These are phyloP conservation scores for Amphiprion percula DNA, from an alignment of 2,113 vertebrate species.

Conservation along the genomic window DNA sequence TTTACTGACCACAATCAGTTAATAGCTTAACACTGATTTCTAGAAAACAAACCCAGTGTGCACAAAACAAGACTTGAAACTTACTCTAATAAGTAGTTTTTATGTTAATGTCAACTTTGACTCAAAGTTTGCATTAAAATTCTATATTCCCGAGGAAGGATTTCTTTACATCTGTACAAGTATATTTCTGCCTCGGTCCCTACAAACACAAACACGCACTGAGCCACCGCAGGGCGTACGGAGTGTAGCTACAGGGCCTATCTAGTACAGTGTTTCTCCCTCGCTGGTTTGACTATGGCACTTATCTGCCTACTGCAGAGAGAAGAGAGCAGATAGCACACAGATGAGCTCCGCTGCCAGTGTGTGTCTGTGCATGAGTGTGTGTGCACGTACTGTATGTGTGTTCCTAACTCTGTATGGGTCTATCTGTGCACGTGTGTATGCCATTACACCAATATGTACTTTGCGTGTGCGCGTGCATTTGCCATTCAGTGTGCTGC, in stretches of 20 bases:
- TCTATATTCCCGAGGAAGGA: not conserved
- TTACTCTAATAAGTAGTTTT: not conserved
- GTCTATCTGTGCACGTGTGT: slow-evolving; percentile 27
- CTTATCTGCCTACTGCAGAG: slow-evolving; percentile 83
- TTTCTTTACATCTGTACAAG: slow-evolving; percentile 40
- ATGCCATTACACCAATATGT: slow-evolving; percentile 42
- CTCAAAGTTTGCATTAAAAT: slow-evolving; percentile 8
- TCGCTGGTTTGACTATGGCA: slow-evolving; percentile 78
- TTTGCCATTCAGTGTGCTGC: slow-evolving; percentile 60
- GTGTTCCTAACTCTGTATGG: slow-evolving; percentile 22
- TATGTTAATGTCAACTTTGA: not conserved
- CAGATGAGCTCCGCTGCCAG: slow-evolving; percentile 75
- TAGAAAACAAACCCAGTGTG: no score
- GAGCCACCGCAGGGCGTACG: slow-evolving; percentile 36
- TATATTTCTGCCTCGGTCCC: slow-evolving; percentile 30
- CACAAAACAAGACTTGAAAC: not conserved
- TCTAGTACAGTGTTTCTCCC: slow-evolving; percentile 74
- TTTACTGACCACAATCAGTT: not conserved
- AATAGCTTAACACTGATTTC: no score
- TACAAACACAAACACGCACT: slow-evolving; percentile 52
- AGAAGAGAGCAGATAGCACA: slow-evolving; percentile 76
- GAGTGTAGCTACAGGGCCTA: slow-evolving; percentile 57
- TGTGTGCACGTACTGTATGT: slow-evolving; percentile 32
- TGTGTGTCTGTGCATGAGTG: slow-evolving; percentile 52
- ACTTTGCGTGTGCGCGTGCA: slow-evolving; percentile 40